A percentile compares a stretch with the other conserved stretches of the same genome.
Evolutionary conservation across 2,113 vertebrate genomes (phyloP).

Genomic region (Pavo muticus): DNA sequence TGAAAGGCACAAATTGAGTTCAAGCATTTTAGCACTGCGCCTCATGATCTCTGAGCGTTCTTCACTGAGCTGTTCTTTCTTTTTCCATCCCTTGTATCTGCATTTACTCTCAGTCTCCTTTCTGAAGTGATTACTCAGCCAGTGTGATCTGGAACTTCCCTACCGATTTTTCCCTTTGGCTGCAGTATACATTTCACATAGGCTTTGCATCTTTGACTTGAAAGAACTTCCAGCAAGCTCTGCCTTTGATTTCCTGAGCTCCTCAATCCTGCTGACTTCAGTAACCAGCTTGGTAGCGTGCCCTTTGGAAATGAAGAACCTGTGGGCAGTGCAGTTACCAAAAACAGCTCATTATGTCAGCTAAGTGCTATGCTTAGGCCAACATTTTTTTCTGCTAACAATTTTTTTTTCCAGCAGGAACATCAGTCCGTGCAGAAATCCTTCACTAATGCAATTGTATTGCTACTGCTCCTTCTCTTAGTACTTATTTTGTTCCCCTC

Average conservation of each 20-base stretch:
- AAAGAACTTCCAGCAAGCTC: neutral
- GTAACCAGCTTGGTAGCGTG: neutral
- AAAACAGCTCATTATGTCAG: neutral
- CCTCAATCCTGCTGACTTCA: neutral
- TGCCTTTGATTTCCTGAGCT: neutral
- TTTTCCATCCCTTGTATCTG: fast-evolving
- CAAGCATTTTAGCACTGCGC: neutral
- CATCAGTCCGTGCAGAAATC: neutral
- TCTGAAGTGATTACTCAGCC: neutral
- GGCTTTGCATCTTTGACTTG: neutral
- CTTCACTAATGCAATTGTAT: neutral
- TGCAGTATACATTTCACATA: neutral
- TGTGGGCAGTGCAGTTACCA: neutral
- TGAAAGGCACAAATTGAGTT: neutral
- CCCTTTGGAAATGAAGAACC: neutral
- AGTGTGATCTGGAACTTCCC: neutral
- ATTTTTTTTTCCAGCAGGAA: neutral
- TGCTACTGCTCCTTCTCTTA: neutral
- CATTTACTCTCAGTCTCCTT: neutral
- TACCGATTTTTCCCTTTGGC: neutral
- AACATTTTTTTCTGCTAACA: neutral
- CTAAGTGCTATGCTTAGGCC: neutral
- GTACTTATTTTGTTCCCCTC: neutral
- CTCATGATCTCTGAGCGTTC: neutral
- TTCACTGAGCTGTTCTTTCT: neutral